Conservation (phyloP, 2,888 invertebrate genomes). For the Acronicta psi region DNA sequence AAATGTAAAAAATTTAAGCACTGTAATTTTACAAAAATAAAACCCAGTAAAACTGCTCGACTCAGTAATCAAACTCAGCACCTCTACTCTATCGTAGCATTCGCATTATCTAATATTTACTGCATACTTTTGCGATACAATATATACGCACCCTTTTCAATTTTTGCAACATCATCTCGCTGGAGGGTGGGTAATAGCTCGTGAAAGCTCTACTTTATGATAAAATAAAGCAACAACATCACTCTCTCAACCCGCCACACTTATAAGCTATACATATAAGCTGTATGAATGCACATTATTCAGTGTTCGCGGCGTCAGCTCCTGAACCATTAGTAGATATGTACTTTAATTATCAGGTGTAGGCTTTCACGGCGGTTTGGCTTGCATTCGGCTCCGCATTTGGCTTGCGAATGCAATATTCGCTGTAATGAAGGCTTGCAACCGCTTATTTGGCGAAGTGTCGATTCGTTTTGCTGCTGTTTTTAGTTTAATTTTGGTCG, state of each 20-base stretch:
- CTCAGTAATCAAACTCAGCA: too few relatives aligned
- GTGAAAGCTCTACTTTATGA: too few relatives aligned
- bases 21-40: too few relatives aligned
- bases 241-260: background rate
- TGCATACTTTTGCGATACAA: too few relatives aligned
- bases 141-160: too few relatives aligned
- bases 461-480: background rate
- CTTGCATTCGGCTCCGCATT: conserved; percentile 2
- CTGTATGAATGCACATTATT: background rate
- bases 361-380: conserved; percentile 2
- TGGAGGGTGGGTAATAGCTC: too few relatives aligned
- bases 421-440: background rate
- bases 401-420: conserved; percentile 2
- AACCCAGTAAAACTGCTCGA: too few relatives aligned
- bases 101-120: too few relatives aligned
- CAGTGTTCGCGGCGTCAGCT: background rate
- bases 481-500: background rate
- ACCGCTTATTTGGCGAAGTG: background rate
- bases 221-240: background rate
- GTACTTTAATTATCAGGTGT: conserved; percentile 15
- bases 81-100: too few relatives aligned
- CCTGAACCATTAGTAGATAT: conserved; percentile 2
- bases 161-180: too few relatives aligned
- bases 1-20: too few relatives aligned
- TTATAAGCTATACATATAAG: too few relatives aligned